Percentiles rank a stretch among this genome's conserved stretches.
Conservation (phyloP, 2,797 vertebrate species). For the Enteromius radiatus region DNA sequence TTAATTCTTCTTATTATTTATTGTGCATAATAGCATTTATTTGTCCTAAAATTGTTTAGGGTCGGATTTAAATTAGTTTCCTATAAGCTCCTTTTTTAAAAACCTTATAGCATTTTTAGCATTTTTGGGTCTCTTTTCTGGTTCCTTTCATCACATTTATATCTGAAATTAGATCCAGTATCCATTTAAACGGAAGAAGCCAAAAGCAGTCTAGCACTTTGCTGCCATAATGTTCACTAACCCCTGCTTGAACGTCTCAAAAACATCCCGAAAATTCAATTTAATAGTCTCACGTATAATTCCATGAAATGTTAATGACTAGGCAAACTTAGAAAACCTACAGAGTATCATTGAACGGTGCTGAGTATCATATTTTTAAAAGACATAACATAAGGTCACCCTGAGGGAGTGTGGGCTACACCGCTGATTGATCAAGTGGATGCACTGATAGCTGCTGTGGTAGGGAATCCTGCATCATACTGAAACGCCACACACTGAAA, state of each 20-base stretch:
- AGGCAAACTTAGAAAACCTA: slow-evolving; percentile 21
- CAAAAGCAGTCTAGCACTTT: slow-evolving; percentile 26
- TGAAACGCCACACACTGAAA: neutral
- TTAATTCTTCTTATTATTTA: neutral
- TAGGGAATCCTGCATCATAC: slow-evolving; percentile 45
- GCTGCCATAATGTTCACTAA: neutral
- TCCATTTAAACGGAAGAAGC: slow-evolving; percentile 19
- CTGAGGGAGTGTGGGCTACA: slow-evolving; percentile 39
- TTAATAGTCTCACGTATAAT: neutral
- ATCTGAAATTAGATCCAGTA: slow-evolving; percentile 37
- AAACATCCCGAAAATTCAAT: slow-evolving; percentile 15
- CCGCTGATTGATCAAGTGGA: slow-evolving; percentile 26
- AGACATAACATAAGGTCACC: slow-evolving; percentile 43
- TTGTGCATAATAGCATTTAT: neutral
- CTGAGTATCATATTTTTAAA: slow-evolving; percentile 33
- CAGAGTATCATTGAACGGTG: slow-evolving; percentile 22
- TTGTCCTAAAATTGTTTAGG: neutral
- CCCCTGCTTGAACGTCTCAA: neutral
- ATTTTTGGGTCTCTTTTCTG: slow-evolving; percentile 23
- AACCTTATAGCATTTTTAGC: neutral
- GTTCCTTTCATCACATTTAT: slow-evolving; percentile 18
- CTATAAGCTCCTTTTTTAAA: neutral
- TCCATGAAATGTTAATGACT: slow-evolving; percentile 30
- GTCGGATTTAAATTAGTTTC: neutral
- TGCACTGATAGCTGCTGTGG: slow-evolving; percentile 34